Conservation (phyloP, 2,797 vertebrate genomes). For the Oceanodroma leucorhoa region DNA sequence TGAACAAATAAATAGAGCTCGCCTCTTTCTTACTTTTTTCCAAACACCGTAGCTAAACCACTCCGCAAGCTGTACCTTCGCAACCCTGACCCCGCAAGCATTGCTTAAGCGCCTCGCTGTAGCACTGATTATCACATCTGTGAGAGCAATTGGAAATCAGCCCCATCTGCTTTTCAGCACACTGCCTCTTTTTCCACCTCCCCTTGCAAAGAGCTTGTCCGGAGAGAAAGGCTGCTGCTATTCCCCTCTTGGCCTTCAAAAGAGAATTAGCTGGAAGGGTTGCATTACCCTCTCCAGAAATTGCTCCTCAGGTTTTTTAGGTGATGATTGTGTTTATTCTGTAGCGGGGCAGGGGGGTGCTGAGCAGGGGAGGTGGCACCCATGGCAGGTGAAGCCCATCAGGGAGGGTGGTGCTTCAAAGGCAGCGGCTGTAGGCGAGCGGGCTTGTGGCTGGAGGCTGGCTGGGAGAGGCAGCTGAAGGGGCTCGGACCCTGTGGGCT, state of each 20-base stretch:
- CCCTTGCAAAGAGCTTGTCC: neutral
- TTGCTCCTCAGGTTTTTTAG: neutral
- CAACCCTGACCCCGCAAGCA: neutral
- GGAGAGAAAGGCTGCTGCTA: neutral
- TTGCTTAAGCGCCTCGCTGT: neutral
- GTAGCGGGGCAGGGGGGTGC: neutral
- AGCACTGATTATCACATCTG: neutral
- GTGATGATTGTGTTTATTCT: neutral
- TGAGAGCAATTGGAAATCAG: neutral
- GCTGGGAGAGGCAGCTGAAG: rapidly evolving
- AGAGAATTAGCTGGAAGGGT: neutral
- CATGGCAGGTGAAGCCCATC: neutral
- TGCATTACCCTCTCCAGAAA: neutral
- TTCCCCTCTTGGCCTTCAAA: neutral
- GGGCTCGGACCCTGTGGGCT: rapidly evolving
- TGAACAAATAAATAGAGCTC: neutral
- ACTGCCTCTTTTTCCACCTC: neutral
- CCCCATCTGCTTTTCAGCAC: neutral
- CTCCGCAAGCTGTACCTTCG: neutral
- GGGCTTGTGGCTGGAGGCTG: neutral
- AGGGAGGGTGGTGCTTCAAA: neutral
- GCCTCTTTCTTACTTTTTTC: neutral
- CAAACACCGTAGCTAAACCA: neutral
- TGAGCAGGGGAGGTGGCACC: neutral
- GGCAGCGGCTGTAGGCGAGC: rapidly evolving